phyloP scores from a whole-genome alignment of 2,888 invertebrate species.

The Heteromyza rotundicornis region DNA sequence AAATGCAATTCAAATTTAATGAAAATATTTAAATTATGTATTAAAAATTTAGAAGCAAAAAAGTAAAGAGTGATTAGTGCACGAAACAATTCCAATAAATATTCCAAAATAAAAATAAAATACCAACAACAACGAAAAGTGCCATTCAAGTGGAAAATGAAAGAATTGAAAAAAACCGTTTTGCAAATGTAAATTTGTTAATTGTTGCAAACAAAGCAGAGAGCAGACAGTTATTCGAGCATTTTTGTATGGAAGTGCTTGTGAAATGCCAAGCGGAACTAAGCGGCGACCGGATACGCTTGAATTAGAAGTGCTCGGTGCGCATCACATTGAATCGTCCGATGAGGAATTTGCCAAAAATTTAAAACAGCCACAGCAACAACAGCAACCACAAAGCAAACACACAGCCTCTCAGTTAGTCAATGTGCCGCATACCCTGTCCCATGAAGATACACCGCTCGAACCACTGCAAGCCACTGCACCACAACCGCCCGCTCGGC shows the following conservation, averaged over 20 bases:
- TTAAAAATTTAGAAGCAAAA: too few species aligned
- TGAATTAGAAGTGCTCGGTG: conserved; percentile 66
- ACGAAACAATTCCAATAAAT: too few species aligned
- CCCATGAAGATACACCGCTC: neutral
- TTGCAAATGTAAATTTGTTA: too few species aligned
- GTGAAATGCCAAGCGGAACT: conserved; percentile 49
- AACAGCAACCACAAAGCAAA: conserved; percentile 4
- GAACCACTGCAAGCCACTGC: neutral
- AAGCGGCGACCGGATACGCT: conserved; percentile 57
- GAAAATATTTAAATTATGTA: too few species aligned
- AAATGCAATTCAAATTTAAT: too few species aligned
- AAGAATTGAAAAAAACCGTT: too few species aligned
- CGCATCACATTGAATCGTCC: conserved; percentile 54
- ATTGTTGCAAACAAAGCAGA: too few species aligned
- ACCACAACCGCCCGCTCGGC: conserved; percentile 14
- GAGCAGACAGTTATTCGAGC: too few species aligned
- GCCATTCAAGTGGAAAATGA: neutral
- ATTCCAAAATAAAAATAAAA: neutral
- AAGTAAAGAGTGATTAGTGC: too few species aligned
- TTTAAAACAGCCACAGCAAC: neutral
- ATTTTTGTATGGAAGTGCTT: conserved; percentile 36
- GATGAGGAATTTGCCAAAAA: conserved; percentile 13
- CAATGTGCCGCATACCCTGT: neutral
- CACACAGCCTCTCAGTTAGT: neutral
- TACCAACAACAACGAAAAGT: neutral